phyloP scores from a whole-genome alignment of 2,888 invertebrate genomes.

The Flexamia atlantica region DNA sequence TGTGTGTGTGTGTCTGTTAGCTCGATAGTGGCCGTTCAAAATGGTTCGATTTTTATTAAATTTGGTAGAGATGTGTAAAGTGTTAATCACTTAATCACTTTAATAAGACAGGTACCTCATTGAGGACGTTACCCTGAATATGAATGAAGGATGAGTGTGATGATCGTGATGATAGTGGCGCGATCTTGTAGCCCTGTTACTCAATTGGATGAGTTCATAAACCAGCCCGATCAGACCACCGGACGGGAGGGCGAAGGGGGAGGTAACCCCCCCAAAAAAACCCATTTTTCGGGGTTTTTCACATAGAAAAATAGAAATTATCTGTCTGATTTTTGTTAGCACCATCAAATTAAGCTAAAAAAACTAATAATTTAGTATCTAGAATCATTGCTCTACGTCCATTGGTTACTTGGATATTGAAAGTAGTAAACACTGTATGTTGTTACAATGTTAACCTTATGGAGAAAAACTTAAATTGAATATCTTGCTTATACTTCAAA shows the following conservation, averaged over 20 bases:
- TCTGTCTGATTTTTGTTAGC: neutral
- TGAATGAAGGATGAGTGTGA: too few species aligned
- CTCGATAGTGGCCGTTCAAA: neutral
- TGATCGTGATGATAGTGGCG: too few species aligned
- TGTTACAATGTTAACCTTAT: neutral
- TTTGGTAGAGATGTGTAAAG: neutral
- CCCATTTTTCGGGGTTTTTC: neutral
- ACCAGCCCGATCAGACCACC: neutral
- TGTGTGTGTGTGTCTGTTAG: conserved; percentile 6
- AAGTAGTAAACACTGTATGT: neutral
- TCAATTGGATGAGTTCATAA: neutral
- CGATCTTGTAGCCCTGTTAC: too few species aligned
- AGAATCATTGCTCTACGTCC: neutral
- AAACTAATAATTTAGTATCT: neutral
- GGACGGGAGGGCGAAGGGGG: neutral
- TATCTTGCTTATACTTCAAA: neutral
- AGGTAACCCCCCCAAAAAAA: neutral
- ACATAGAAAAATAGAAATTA: too few species aligned
- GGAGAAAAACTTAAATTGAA: neutral
- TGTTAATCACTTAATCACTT: too few species aligned
- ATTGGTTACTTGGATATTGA: neutral
- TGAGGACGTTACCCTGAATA: too few species aligned
- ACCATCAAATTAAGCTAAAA: neutral
- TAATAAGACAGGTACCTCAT: too few species aligned
- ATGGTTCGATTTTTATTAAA: neutral